Conservation (phyloP, 2,888 invertebrate species). For the Leptopterna dolabrata region DNA sequence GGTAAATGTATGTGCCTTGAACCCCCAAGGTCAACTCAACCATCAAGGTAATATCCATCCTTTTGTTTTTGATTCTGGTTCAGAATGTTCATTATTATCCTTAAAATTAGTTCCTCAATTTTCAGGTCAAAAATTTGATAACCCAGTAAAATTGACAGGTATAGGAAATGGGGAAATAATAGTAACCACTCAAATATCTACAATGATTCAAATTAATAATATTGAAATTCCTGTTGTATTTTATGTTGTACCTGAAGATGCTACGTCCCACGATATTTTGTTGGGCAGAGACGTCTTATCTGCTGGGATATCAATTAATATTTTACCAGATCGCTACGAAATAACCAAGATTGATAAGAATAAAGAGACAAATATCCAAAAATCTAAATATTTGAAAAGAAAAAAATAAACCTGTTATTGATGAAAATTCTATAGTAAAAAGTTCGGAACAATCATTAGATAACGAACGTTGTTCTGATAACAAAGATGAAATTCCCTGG, state of each 20-base stretch:
- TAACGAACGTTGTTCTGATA: not conserved
- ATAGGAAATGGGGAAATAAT: not conserved
- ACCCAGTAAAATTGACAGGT: too few species aligned
- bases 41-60: not conserved
- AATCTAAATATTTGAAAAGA: not conserved
- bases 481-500: not conserved
- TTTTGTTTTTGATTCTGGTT: too few species aligned
- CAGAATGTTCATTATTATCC: too few species aligned
- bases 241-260: not conserved
- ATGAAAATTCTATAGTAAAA: not conserved
- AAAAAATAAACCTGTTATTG: not conserved
- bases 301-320: not conserved
- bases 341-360: not conserved
- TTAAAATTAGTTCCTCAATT: too few species aligned
- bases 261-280: not conserved
- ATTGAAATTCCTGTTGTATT: too few species aligned
- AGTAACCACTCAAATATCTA: not conserved
- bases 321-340: not conserved
- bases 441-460: not conserved
- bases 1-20: not conserved
- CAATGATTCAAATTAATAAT: too few species aligned
- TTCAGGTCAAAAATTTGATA: too few species aligned
- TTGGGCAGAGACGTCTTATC: not conserved
- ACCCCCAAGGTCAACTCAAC: not conserved
- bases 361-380: not conserved